Evolutionary conservation across 2,888 invertebrate genomes (phyloP).

Genomic region (Rhimphoctona megacephalus): DNA sequence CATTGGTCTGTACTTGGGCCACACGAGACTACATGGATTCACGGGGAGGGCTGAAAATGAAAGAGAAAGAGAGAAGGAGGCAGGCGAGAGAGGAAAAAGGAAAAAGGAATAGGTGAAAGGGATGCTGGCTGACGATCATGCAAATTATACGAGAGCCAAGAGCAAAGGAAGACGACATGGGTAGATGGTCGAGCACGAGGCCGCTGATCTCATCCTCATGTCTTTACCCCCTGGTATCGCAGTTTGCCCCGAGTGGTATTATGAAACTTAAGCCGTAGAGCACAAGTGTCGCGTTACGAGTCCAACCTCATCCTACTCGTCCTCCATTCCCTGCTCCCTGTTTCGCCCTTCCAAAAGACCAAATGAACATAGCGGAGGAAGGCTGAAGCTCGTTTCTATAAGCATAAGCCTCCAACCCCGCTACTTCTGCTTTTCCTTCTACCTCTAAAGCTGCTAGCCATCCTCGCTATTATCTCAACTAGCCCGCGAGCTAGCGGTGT

Average conservation of each 20-base stretch:
- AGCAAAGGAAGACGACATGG: conserved; percentile 58
- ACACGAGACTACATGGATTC: conserved; percentile 15
- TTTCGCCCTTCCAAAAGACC: conserved; percentile 24
- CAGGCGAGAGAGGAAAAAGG: conserved; percentile 22
- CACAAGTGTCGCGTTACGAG: conserved; percentile 81
- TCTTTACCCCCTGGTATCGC: conserved; percentile 76
- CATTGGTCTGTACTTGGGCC: conserved; percentile 20
- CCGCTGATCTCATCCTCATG: conserved; percentile 71
- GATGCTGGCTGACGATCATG: conserved; percentile 50
- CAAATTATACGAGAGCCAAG: conserved; percentile 54
- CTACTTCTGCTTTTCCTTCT: conserved; percentile 67
- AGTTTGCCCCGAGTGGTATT: conserved; percentile 78
- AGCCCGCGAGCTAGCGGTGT: conserved; percentile 23
- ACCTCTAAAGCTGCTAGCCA: conserved; percentile 51
- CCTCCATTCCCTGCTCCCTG: conserved; percentile 53
- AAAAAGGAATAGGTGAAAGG: conserved; percentile 46
- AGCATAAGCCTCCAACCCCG: conserved; percentile 65
- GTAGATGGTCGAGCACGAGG: conserved; percentile 56
- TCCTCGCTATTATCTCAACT: conserved; percentile 6
- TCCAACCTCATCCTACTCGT: conserved; percentile 66
- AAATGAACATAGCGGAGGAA: conserved; percentile 7
- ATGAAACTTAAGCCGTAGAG: conserved; percentile 82
- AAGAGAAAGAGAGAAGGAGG: conserved; percentile 42
- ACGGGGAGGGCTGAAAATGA: conserved; percentile 36
- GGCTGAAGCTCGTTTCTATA: conserved; percentile 52